phyloP scores from a whole-genome alignment of 2,797 vertebrate genomes.

The Diplodus puntazzo region DNA sequence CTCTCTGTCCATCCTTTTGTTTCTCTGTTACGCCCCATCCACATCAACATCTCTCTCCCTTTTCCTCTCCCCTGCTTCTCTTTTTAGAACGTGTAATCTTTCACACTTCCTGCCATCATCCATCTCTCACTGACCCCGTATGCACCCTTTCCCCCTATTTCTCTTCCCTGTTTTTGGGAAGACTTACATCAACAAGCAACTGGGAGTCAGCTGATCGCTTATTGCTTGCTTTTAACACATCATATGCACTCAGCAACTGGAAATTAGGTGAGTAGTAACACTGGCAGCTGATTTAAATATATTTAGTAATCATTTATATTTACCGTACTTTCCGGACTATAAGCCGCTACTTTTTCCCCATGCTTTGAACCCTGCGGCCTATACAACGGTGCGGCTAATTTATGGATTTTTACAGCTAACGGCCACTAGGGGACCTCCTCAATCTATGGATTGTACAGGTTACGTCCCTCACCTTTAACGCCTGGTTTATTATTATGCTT shows the following conservation, averaged over 20 bases:
- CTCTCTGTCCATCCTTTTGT: constrained; percentile 59
- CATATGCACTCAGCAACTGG: constrained; percentile 4
- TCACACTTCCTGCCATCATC: constrained; percentile 58
- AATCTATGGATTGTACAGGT: no score
- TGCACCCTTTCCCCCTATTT: constrained; percentile 9
- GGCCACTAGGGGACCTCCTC: no score
- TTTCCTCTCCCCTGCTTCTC: constrained; percentile 42
- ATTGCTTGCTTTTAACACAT: constrained; percentile 23
- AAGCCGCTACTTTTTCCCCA: no score
- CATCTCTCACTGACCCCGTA: constrained; percentile 51
- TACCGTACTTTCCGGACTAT: no score
- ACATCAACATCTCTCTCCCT: constrained; percentile 58
- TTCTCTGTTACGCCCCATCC: constrained; percentile 48
- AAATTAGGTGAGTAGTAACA: constrained; percentile 9
- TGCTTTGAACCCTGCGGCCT: no score
- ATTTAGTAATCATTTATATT: no score
- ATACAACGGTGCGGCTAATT: no score
- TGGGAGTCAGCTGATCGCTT: constrained; percentile 35
- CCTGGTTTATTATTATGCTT: no score
- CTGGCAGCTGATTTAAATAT: neutral
- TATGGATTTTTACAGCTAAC: no score
- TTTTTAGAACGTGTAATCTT: constrained; percentile 70
- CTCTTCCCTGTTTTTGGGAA: constrained; percentile 10
- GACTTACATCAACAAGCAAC: constrained; percentile 22
- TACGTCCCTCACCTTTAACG: no score